phyloP scores from a whole-genome alignment of 2,888 invertebrate genomes.

The Dendrolimus pini region DNA sequence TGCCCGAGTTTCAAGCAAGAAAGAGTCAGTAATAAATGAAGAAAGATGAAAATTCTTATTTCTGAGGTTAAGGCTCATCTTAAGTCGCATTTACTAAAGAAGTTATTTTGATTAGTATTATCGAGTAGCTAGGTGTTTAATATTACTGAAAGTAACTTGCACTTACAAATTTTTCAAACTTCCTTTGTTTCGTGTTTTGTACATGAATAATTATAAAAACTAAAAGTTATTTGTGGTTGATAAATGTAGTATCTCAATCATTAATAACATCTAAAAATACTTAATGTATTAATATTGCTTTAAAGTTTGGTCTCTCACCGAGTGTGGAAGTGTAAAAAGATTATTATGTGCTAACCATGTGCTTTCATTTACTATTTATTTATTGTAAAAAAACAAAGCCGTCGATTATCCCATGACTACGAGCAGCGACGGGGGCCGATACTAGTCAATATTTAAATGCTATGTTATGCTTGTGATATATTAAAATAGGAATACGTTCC shows the following conservation, averaged over 20 bases:
- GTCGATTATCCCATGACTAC: constrained; percentile 45
- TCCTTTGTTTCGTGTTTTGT: no score
- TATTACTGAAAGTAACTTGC: no score
- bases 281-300: constrained; percentile 53
- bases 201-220: no score
- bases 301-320: constrained; percentile 64
- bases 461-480: not conserved
- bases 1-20: no score
- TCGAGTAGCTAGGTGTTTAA: no score
- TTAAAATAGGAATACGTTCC: not conserved
- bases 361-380: constrained; percentile 52
- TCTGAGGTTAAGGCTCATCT: no score
- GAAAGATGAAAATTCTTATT: no score
- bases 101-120: no score
- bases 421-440: not conserved
- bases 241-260: constrained; percentile 22
- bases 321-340: constrained; percentile 45
- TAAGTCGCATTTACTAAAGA: no score
- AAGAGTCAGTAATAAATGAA: no score
- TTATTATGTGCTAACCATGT: constrained; percentile 47
- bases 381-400: constrained; percentile 52
- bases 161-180: no score
- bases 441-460: not conserved
- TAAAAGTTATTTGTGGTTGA: not conserved
- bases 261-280: constrained; percentile 42